Conservation (phyloP, 2,797 vertebrate genomes). For the Acanthurus tractus region DNA sequence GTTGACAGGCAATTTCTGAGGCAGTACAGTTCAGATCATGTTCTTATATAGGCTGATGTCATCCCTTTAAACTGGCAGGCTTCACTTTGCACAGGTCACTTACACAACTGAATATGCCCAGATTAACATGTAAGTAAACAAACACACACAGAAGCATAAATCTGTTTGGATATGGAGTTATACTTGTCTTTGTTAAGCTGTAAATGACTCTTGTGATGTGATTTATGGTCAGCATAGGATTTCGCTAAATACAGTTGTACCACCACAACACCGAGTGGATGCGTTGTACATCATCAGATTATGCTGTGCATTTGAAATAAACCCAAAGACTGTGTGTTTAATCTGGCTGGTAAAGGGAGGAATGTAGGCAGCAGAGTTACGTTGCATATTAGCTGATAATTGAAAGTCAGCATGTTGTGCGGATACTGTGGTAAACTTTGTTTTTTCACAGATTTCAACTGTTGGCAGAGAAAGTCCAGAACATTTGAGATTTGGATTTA, state of each 20-base stretch:
- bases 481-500: conserved; percentile 5
- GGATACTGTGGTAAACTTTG: neutral
- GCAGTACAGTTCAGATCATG: conserved; percentile 69
- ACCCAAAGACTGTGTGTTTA: neutral
- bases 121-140: conserved; percentile 30
- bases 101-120: conserved; percentile 30
- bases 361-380: neutral
- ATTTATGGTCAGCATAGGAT: neutral
- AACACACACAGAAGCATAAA: conserved; percentile 15
- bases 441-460: conserved; percentile 6
- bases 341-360: neutral
- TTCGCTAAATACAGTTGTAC: neutral
- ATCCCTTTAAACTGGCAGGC: conserved; percentile 61
- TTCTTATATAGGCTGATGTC: conserved; percentile 69
- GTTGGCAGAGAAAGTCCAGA: neutral
- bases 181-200: neutral
- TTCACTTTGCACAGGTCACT: conserved; percentile 49
- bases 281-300: neutral
- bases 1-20: conserved; percentile 60
- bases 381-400: neutral
- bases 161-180: neutral
- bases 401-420: neutral
- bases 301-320: conserved; percentile 4
- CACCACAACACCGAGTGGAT: neutral
- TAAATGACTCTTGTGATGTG: neutral